Percentiles rank a stretch among this genome's conserved stretches.
Evolutionary conservation across 1,140 invertebrate genomes (phyloP).

Genomic region (Aphelenchoides fujianensis): DNA sequence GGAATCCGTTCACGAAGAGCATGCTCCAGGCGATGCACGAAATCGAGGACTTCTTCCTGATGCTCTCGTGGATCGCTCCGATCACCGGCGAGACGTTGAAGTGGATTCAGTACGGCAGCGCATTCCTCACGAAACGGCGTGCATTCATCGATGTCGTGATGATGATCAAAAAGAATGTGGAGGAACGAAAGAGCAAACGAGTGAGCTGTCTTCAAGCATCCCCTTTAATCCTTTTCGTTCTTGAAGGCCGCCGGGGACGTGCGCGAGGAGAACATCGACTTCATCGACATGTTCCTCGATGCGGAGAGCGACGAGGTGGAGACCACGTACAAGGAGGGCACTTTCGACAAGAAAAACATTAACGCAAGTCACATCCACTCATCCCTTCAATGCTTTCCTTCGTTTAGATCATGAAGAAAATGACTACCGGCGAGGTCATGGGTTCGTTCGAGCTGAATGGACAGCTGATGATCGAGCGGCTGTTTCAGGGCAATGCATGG

Average conservation of each 20-base stretch:
- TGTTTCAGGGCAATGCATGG: slow-evolving; percentile 63
- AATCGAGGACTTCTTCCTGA: background rate
- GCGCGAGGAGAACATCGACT: slow-evolving; percentile 29
- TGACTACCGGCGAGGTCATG: no score
- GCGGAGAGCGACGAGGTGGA: slow-evolving; percentile 35
- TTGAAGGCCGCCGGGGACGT: background rate
- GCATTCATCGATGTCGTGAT: no score
- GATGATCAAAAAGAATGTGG: background rate
- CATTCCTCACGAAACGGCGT: background rate
- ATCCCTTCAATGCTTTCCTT: background rate
- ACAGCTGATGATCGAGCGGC: slow-evolving; percentile 64
- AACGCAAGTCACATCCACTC: background rate
- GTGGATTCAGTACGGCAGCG: background rate
- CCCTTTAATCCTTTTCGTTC: background rate
- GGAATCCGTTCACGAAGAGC: slow-evolving; percentile 28
- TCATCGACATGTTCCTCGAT: slow-evolving; percentile 53
- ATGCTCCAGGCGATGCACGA: no score
- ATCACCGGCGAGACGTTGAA: background rate
- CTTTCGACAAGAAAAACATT: slow-evolving; percentile 9
- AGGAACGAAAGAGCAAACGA: background rate
- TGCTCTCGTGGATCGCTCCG: background rate
- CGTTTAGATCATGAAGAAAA: slow-evolving; percentile 26
- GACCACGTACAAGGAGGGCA: slow-evolving; percentile 9
- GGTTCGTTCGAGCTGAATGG: no score
- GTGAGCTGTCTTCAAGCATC: background rate